These are phyloP conservation scores for Rhyzopertha dominica DNA, from an alignment of 1,140 invertebrate genomes.

Conservation along the genomic window DNA sequence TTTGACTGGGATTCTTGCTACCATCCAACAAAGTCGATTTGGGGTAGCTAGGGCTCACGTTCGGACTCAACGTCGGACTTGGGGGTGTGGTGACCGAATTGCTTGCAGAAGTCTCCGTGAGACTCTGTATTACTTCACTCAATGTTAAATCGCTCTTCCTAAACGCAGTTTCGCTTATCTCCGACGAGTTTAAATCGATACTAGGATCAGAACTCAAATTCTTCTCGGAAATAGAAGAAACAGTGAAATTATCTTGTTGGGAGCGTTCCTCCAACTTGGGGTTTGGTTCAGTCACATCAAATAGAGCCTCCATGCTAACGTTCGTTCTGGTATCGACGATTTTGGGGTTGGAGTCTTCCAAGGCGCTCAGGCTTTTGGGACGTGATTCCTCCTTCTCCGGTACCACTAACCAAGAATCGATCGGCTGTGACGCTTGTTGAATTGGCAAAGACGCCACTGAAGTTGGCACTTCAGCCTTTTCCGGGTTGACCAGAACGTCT, in stretches of 20 bases:
- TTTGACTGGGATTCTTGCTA: background rate
- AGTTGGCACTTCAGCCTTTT: slow-evolving; percentile 49
- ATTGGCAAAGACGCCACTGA: slow-evolving; percentile 50
- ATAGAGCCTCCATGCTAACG: background rate
- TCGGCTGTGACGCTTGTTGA: slow-evolving; percentile 52
- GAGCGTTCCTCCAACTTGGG: too few species aligned
- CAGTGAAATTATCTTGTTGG: too few species aligned
- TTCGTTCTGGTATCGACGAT: too few species aligned
- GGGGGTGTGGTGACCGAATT: slow-evolving; percentile 29
- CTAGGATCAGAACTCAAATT: too few species aligned
- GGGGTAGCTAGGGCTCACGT: slow-evolving; percentile 28
- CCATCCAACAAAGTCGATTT: background rate
- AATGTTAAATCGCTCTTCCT: slow-evolving; percentile 26
- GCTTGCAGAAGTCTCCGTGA: slow-evolving; percentile 33
- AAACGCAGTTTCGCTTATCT: too few species aligned
- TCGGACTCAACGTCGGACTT: slow-evolving; percentile 37
- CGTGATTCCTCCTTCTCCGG: slow-evolving; percentile 16
- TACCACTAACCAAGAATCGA: slow-evolving; percentile 13
- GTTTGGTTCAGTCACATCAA: too few species aligned
- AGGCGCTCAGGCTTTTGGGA: slow-evolving; percentile 40
- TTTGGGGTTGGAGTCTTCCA: slow-evolving; percentile 29
- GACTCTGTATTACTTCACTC: slow-evolving; percentile 36
- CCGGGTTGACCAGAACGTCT: slow-evolving; percentile 51
- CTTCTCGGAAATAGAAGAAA: too few species aligned
- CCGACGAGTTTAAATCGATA: too few species aligned